Evolutionary conservation across 2,888 invertebrate genomes (phyloP).

Genomic region (Drosophila glabriapex): DNA sequence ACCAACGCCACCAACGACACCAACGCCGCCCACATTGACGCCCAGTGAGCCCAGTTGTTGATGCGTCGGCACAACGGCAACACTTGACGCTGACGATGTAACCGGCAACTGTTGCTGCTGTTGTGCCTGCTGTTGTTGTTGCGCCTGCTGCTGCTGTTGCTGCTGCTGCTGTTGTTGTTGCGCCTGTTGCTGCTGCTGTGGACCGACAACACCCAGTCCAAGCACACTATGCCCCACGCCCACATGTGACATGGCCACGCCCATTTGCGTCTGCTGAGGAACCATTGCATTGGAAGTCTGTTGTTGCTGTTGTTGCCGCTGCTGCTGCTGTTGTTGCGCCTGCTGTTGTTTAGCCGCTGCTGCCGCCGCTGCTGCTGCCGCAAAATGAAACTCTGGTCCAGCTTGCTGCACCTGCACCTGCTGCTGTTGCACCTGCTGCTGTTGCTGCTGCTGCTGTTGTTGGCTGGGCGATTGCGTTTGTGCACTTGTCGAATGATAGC

Average conservation of each 20-base stretch:
- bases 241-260: slow-evolving; percentile 68
- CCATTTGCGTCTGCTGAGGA: slow-evolving; percentile 84
- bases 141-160: slow-evolving; percentile 62
- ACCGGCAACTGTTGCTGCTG: slow-evolving; percentile 71
- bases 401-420: slow-evolving; percentile 68
- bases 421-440: slow-evolving; percentile 63
- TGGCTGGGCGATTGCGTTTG: slow-evolving; percentile 77
- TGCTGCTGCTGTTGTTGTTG: slow-evolving; percentile 69
- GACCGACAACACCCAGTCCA: slow-evolving; percentile 63
- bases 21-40: slow-evolving; percentile 52
- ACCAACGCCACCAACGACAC: slow-evolving; percentile 46
- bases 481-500: slow-evolving; percentile 85
- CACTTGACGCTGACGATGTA: slow-evolving; percentile 67
- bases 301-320: slow-evolving; percentile 77
- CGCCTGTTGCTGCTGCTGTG: slow-evolving; percentile 63
- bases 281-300: slow-evolving; percentile 86
- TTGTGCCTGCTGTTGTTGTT: slow-evolving; percentile 60
- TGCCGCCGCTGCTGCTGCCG: slow-evolving; percentile 58
- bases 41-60: slow-evolving; percentile 54
- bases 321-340: slow-evolving; percentile 77
- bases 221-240: slow-evolving; percentile 61
- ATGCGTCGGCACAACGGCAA: slow-evolving; percentile 69
- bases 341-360: slow-evolving; percentile 74
- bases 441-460: slow-evolving; percentile 67
- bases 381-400: slow-evolving; percentile 73